phyloP scores from a whole-genome alignment of 2,888 invertebrate genomes.

The Hylaea fasciaria region DNA sequence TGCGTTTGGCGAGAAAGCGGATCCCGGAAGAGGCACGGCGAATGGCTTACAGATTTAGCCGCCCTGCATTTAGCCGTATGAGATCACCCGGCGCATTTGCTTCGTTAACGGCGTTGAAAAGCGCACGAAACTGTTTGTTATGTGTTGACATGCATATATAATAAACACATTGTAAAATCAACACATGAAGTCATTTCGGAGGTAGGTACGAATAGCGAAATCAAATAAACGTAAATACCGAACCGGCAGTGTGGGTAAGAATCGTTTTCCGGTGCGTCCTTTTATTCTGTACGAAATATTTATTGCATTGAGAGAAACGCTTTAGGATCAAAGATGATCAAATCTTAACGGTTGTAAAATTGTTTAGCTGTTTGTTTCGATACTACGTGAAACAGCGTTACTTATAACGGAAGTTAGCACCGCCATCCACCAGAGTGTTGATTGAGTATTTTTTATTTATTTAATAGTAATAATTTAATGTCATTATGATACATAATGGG shows the following conservation, averaged over 20 bases:
- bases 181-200: slow-evolving; percentile 37
- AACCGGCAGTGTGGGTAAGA: slow-evolving; percentile 19
- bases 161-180: slow-evolving; percentile 41
- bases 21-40: slow-evolving; percentile 71
- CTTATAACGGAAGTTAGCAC: slow-evolving; percentile 8
- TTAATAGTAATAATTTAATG: background rate
- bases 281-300: slow-evolving; percentile 30
- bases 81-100: slow-evolving; percentile 73
- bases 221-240: slow-evolving; percentile 36
- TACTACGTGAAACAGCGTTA: background rate
- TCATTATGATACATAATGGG: no score
- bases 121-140: slow-evolving; percentile 39
- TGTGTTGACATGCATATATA: slow-evolving; percentile 40
- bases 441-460: background rate
- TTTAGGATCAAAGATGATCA: slow-evolving; percentile 27
- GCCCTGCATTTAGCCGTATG: slow-evolving; percentile 75
- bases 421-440: slow-evolving; percentile 2
- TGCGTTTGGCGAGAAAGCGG: slow-evolving; percentile 76
- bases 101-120: slow-evolving; percentile 47
- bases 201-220: slow-evolving; percentile 36
- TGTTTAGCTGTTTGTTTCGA: slow-evolving; percentile 21
- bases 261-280: slow-evolving; percentile 24
- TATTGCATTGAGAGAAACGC: slow-evolving; percentile 25
- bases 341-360: slow-evolving; percentile 20
- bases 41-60: slow-evolving; percentile 72